These are phyloP conservation scores for Sabellastarte sp. DNA, from an alignment of 2,888 invertebrate species.

Conservation along the genomic window DNA sequence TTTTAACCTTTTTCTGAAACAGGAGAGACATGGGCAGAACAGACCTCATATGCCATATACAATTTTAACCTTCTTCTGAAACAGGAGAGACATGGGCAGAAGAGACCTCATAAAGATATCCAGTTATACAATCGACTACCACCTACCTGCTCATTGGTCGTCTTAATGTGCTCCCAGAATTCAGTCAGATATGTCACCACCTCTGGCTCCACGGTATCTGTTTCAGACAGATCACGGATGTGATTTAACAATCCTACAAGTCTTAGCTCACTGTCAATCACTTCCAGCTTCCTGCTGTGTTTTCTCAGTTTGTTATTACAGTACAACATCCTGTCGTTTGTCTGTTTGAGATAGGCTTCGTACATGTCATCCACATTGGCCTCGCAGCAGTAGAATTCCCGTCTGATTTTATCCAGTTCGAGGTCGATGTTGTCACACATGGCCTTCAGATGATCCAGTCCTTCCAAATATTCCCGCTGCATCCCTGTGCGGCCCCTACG, in stretches of 20 bases:
- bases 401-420: constrained; percentile 37
- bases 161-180: constrained; percentile 48
- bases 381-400: constrained; percentile 37
- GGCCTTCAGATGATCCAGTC: constrained; percentile 42
- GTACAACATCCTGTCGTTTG: constrained; percentile 42
- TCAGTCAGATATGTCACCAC: constrained; percentile 40
- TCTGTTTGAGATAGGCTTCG: constrained; percentile 37
- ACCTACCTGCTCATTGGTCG: constrained; percentile 26
- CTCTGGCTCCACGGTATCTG: constrained; percentile 31
- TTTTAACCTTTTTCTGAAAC: too few species aligned
- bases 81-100: too few species aligned
- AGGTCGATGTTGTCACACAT: constrained; percentile 40
- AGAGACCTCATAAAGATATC: too few species aligned
- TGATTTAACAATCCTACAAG: constrained; percentile 44
- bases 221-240: constrained; percentile 12
- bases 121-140: too few species aligned
- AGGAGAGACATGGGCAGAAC: too few species aligned
- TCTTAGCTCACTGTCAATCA: constrained; percentile 34
- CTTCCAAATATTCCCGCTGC: constrained; percentile 45
- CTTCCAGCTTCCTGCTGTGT: constrained; percentile 37
- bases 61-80: too few species aligned
- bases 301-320: constrained; percentile 44
- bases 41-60: too few species aligned
- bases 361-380: constrained; percentile 36
- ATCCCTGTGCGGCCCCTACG: constrained; percentile 21